Conservation (phyloP, 2,888 invertebrate species). For the Colletes collaris region DNA sequence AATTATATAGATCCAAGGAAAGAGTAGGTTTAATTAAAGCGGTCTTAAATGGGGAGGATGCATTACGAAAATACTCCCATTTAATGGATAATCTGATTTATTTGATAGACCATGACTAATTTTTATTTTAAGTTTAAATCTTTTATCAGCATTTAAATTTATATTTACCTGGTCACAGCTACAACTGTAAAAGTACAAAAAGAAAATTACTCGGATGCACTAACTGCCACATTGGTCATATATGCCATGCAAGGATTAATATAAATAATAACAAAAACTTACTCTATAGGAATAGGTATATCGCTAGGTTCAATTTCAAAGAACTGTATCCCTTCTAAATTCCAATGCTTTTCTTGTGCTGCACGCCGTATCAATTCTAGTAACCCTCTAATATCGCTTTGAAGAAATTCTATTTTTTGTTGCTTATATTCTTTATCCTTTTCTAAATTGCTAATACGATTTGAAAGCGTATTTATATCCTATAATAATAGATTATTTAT, state of each 20-base stretch:
- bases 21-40: slow-evolving; percentile 15
- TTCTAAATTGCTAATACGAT: slow-evolving; percentile 72
- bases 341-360: slow-evolving; percentile 84
- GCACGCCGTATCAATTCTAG: slow-evolving; percentile 85
- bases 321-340: slow-evolving; percentile 84
- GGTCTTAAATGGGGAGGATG: slow-evolving; percentile 14
- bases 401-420: slow-evolving; percentile 83
- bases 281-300: slow-evolving; percentile 75
- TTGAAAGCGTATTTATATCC: slow-evolving; percentile 74
- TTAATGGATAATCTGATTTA: slow-evolving; percentile 46
- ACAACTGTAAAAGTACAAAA: slow-evolving; percentile 73
- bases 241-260: not conserved
- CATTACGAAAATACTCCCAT: slow-evolving; percentile 46
- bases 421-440: slow-evolving; percentile 80
- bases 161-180: slow-evolving; percentile 77
- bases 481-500: slow-evolving; percentile 45
- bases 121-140: slow-evolving; percentile 69
- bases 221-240: too few species aligned
- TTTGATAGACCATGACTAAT: slow-evolving; percentile 50
- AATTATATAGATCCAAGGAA: not conserved
- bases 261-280: slow-evolving; percentile 54
- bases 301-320: slow-evolving; percentile 82
- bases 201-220: not conserved
- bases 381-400: slow-evolving; percentile 84
- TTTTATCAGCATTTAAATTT: slow-evolving; percentile 65